Evolutionary conservation across 2,113 vertebrate species (phyloP).

Genomic region (Bujurquina vittata): DNA sequence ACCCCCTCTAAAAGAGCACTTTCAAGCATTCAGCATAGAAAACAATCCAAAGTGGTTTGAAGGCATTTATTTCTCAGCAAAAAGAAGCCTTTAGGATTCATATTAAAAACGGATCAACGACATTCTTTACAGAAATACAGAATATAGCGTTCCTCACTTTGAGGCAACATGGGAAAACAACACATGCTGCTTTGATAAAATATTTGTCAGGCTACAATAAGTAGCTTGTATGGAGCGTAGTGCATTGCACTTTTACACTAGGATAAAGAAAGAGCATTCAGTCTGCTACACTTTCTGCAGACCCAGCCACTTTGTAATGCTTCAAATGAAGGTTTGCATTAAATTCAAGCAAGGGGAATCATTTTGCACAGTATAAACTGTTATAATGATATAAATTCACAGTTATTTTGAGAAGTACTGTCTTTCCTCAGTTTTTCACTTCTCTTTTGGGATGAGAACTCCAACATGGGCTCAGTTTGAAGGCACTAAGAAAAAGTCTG

Average conservation of each 20-base stretch:
- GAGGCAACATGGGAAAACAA: slow-evolving; percentile 73
- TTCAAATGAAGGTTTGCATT: slow-evolving; percentile 3
- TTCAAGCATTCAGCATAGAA: background rate
- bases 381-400: background rate
- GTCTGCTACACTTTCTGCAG: slow-evolving; percentile 25
- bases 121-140: slow-evolving; percentile 48
- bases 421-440: background rate
- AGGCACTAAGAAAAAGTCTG: background rate
- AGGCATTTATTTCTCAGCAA: slow-evolving; percentile 53
- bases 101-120: slow-evolving; percentile 1
- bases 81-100: background rate
- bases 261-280: slow-evolving; percentile 17
- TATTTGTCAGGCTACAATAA: slow-evolving; percentile 37
- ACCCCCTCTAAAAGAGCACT: background rate
- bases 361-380: background rate
- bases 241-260: slow-evolving; percentile 70
- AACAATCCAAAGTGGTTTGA: background rate
- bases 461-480: slow-evolving; percentile 5
- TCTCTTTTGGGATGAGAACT: slow-evolving; percentile 28
- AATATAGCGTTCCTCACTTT: slow-evolving; percentile 71
- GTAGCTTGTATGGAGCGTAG: slow-evolving; percentile 42
- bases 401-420: background rate
- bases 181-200: slow-evolving; percentile 60
- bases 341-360: background rate
- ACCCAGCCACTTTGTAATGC: slow-evolving; percentile 54